Conservation (phyloP, 1,140 invertebrate species). For the Drosophila orosa region DNA sequence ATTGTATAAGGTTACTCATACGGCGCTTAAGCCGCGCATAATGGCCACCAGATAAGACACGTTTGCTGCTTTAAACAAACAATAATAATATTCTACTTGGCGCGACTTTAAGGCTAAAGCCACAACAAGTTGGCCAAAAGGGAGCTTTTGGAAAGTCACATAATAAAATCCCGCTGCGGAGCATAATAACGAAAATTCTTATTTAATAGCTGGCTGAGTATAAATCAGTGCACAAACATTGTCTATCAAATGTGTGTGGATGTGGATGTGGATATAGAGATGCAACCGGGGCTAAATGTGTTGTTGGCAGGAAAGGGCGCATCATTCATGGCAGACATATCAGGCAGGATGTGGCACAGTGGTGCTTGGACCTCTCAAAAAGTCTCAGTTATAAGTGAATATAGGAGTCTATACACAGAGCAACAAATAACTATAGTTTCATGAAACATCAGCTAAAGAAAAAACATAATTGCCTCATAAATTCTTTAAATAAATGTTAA, state of each 20-base stretch:
- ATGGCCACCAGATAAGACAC: conserved; percentile 61
- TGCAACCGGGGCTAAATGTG: conserved; percentile 46
- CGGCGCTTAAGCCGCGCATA: conserved; percentile 58
- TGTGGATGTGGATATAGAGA: neutral
- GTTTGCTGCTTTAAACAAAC: conserved; percentile 47
- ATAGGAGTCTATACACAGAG: too few relatives aligned
- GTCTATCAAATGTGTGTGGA: conserved; percentile 41
- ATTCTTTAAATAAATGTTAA: neutral
- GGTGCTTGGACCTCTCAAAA: neutral
- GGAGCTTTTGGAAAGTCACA: conserved; percentile 56
- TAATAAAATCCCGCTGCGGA: conserved; percentile 62
- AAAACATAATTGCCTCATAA: neutral
- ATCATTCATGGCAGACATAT: conserved; percentile 61
- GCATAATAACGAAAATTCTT: conserved; percentile 71
- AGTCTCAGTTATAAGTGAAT: neutral
- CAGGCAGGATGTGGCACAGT: conserved; percentile 38
- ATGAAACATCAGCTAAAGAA: too few relatives aligned
- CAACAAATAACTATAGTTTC: too few relatives aligned
- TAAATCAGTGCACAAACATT: conserved; percentile 63
- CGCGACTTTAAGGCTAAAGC: conserved; percentile 31
- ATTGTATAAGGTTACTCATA: conserved; percentile 58
- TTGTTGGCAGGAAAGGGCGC: conserved; percentile 66
- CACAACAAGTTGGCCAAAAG: conserved; percentile 19
- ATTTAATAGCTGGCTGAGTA: conserved; percentile 70
- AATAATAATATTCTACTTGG: conserved; percentile 18